A percentile compares a stretch with the other conserved stretches of the same genome.
Evolutionary conservation across 2,113 vertebrate genomes (phyloP).

Genomic region (Choloepus hoffmanni): DNA sequence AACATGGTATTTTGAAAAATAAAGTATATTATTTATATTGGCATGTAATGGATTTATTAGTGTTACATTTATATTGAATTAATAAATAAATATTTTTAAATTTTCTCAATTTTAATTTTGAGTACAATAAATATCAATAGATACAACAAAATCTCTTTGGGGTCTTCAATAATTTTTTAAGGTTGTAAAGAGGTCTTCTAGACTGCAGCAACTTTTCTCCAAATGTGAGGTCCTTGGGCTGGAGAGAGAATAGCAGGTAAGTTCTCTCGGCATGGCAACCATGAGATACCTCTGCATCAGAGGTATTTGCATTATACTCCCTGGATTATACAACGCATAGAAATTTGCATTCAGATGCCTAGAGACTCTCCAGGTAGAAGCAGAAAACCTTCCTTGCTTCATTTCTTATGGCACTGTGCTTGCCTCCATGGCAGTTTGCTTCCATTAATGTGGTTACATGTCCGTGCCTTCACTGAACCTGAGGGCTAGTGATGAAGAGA

Average conservation of each 20-base stretch:
- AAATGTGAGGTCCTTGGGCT: background rate
- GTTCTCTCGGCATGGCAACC: background rate
- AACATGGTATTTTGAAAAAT: background rate
- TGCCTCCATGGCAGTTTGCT: background rate
- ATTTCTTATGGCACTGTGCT: background rate
- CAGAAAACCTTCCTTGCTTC: background rate
- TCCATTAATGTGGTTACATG: background rate
- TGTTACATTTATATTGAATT: background rate
- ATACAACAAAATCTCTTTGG: background rate
- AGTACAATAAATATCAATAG: background rate
- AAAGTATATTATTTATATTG: background rate
- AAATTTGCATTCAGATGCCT: background rate
- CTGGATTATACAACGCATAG: too few relatives aligned
- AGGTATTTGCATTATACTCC: background rate
- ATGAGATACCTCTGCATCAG: background rate
- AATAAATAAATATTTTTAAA: background rate
- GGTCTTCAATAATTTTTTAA: background rate
- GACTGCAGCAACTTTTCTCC: background rate
- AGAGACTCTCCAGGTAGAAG: background rate
- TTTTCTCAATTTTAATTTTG: conserved; percentile 11
- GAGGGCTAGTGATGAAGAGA: background rate
- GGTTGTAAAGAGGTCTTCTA: background rate
- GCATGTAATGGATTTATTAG: background rate
- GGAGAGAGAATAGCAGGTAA: background rate
- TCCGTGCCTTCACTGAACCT: background rate